phyloP scores from a whole-genome alignment of 2,888 invertebrate species.

The Ophion costatus region DNA sequence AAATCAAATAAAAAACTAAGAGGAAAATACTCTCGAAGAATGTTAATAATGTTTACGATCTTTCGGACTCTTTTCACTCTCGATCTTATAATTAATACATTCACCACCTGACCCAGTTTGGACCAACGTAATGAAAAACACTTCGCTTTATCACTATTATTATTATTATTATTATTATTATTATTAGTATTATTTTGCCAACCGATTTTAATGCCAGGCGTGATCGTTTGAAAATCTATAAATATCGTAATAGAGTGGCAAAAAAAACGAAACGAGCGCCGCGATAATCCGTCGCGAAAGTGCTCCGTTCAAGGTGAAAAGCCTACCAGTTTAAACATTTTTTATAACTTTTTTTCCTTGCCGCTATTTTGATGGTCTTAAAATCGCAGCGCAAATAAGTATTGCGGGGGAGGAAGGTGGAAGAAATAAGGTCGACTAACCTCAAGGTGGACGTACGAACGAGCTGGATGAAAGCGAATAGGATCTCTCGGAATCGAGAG shows the following conservation, averaged over 20 bases:
- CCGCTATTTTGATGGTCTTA: not conserved
- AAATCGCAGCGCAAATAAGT: not conserved
- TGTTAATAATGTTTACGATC: not conserved
- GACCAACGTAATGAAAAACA: not conserved
- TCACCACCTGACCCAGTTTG: not conserved
- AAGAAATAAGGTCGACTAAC: not conserved
- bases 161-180: not conserved
- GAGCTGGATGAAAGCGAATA: slow-evolving; percentile 70
- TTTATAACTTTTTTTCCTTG: not conserved
- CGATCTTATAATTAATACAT: slow-evolving; percentile 9
- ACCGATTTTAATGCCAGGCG: not conserved
- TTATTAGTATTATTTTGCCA: not conserved
- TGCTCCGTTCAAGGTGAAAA: not conserved
- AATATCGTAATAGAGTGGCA: not conserved
- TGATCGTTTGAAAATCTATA: not conserved
- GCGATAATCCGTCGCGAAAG: not conserved
- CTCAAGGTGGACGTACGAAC: not conserved
- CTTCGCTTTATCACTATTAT: not conserved
- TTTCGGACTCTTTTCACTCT: slow-evolving; percentile 11
- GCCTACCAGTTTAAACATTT: not conserved
- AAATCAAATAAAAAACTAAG: not conserved
- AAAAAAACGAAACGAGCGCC: not conserved
- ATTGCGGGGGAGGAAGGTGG: not conserved
- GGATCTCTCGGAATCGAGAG: slow-evolving; percentile 41
- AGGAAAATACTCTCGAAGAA: not conserved